phyloP scores from a whole-genome alignment of 37 sponge, comb jelly and placozoan species.

The Haliclona indistincta region DNA sequence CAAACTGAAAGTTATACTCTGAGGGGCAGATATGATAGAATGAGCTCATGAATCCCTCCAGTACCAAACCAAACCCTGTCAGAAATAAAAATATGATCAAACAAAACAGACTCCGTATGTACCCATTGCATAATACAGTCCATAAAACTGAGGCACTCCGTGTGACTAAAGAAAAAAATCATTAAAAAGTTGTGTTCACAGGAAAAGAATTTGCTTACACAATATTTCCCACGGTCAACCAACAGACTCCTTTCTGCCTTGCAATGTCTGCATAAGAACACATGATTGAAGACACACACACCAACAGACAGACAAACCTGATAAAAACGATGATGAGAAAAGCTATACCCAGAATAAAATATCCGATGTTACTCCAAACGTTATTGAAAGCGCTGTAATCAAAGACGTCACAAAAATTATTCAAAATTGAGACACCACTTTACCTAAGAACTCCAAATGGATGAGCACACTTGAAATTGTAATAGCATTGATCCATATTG shows the following conservation, averaged over 20 bases:
- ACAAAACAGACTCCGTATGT: background rate
- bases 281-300: no score
- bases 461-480: conserved; percentile 89
- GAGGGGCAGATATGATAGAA: conserved; percentile 94
- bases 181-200: no score
- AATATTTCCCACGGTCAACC: no score
- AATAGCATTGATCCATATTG: conserved; percentile 92
- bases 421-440: background rate
- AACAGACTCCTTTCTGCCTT: no score
- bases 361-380: conserved; percentile 92
- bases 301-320: conserved; percentile 1
- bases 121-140: conserved; percentile 83
- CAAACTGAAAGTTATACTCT: conserved; percentile 89
- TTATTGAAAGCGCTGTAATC: conserved; percentile 66
- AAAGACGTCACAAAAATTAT: background rate
- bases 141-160: conserved; percentile 86
- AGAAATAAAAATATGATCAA: background rate
- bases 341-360: conserved; percentile 75
- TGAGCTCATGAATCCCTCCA: conserved; percentile 80
- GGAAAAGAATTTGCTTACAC: no score
- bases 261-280: background rate
- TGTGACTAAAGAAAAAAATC: conserved; percentile 11
- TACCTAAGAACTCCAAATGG: conserved; percentile 70
- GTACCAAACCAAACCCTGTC: conserved; percentile 52
- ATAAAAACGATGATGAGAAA: conserved; percentile 58